Conservation (phyloP, 2,797 vertebrate species). For the Alca torda region DNA sequence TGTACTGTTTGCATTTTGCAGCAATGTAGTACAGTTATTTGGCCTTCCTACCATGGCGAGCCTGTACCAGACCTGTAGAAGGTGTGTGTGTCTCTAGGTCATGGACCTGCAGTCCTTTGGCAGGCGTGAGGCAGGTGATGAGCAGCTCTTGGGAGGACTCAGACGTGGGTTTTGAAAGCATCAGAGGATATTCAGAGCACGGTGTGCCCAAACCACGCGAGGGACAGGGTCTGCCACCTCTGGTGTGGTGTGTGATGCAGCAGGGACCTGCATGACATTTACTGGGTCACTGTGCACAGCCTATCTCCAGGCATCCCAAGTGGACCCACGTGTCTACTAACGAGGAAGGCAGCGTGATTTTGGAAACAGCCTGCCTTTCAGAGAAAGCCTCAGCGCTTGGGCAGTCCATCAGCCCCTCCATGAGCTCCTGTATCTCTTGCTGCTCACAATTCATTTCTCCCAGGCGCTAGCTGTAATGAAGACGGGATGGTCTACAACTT, state of each 20-base stretch:
- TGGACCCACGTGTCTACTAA: accelerated
- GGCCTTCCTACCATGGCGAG: neutral
- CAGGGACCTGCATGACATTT: neutral
- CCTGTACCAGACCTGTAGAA: neutral
- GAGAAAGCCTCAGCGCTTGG: neutral
- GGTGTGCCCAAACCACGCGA: accelerated
- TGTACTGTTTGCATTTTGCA: neutral
- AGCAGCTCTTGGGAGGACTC: neutral
- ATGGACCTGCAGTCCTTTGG: neutral
- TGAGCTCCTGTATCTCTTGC: neutral
- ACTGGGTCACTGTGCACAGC: neutral
- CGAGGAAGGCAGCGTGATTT: neutral
- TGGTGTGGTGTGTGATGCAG: neutral
- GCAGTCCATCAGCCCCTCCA: neutral
- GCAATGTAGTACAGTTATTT: neutral
- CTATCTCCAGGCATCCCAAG: neutral
- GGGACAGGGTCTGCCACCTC: neutral
- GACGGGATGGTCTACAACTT: slow-evolving; percentile 36
- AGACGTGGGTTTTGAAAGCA: neutral
- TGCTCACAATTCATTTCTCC: slow-evolving; percentile 34
- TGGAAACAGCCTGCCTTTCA: neutral
- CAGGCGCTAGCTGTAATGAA: slow-evolving; percentile 54
- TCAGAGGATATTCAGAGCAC: neutral
- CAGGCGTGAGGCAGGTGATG: accelerated
- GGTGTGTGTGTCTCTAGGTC: neutral